phyloP scores from a whole-genome alignment of 2,113 vertebrate genomes.

The Dasyprocta punctata region DNA sequence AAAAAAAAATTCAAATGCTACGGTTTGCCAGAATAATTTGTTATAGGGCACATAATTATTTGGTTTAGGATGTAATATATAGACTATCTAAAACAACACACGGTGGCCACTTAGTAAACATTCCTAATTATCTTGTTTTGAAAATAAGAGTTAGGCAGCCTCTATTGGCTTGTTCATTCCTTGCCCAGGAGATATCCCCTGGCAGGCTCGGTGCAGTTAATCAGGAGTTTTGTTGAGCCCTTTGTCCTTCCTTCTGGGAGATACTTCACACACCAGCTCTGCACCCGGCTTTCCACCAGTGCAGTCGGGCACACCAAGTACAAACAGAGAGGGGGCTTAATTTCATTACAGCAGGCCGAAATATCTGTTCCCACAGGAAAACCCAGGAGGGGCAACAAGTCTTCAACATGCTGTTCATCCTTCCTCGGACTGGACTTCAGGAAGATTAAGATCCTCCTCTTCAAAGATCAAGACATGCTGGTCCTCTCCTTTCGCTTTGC shows the following conservation, averaged over 20 bases:
- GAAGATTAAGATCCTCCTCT: neutral
- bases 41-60: neutral
- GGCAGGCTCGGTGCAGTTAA: constrained; percentile 48
- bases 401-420: neutral
- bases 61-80: neutral
- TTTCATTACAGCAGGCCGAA: neutral
- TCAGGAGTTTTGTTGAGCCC: constrained; percentile 35
- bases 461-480: neutral
- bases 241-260: constrained; percentile 69
- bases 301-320: neutral
- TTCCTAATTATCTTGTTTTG: constrained; percentile 76
- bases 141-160: constrained; percentile 46
- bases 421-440: neutral
- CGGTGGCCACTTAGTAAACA: constrained; percentile 31
- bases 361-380: neutral
- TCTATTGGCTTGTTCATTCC: constrained; percentile 60
- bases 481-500: neutral
- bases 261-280: constrained; percentile 54
- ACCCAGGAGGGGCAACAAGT: neutral
- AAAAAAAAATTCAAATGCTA: neutral
- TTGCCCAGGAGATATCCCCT: constrained; percentile 63
- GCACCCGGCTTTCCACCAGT: neutral
- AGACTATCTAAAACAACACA: neutral
- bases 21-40: neutral
- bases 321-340: neutral